Evolutionary conservation across 35 echinoderm and acorn worm species (phyloP).

Genomic region (Nesometra sesokonis): DNA sequence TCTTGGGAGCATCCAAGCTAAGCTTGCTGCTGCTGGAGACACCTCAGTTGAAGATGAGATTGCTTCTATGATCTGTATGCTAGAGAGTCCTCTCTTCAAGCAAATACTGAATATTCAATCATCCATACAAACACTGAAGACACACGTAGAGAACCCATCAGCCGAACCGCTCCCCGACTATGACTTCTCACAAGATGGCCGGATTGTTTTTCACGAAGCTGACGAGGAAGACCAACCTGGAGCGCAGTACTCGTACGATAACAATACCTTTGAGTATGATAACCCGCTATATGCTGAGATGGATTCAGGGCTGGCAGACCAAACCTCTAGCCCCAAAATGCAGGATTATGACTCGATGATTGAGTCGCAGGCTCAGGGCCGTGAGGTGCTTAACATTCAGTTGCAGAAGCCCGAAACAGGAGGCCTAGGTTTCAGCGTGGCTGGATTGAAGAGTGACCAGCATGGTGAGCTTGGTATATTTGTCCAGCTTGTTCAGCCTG

Average conservation of each 20-base stretch:
- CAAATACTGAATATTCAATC: constrained; percentile 91
- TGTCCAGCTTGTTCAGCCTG: constrained; percentile 87
- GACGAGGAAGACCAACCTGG: constrained; percentile 4
- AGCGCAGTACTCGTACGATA: background rate
- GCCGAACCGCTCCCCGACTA: constrained; percentile 52
- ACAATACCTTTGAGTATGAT: constrained; percentile 10
- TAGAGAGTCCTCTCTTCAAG: constrained; percentile 85
- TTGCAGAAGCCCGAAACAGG: constrained; percentile 61
- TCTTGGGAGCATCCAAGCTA: constrained; percentile 59
- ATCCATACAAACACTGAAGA: constrained; percentile 70
- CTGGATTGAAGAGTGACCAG: constrained; percentile 85
- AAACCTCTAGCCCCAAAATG: background rate
- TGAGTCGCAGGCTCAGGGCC: constrained; percentile 37
- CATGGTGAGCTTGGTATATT: constrained; percentile 92
- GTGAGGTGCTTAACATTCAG: constrained; percentile 65
- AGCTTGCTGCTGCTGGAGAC: constrained; percentile 50
- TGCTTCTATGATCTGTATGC: constrained; percentile 65
- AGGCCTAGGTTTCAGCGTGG: constrained; percentile 92
- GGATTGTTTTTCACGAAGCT: constrained; percentile 49
- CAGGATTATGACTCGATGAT: background rate
- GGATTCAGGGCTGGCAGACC: background rate
- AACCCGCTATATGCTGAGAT: background rate
- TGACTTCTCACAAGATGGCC: constrained; percentile 58
- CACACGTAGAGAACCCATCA: constrained; percentile 60
- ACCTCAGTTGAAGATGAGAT: constrained; percentile 51